Percentiles rank a stretch among this genome's conserved stretches.
phyloP scores from a whole-genome alignment of 2,888 invertebrate genomes.

The Cryptocheilus praepositus region DNA sequence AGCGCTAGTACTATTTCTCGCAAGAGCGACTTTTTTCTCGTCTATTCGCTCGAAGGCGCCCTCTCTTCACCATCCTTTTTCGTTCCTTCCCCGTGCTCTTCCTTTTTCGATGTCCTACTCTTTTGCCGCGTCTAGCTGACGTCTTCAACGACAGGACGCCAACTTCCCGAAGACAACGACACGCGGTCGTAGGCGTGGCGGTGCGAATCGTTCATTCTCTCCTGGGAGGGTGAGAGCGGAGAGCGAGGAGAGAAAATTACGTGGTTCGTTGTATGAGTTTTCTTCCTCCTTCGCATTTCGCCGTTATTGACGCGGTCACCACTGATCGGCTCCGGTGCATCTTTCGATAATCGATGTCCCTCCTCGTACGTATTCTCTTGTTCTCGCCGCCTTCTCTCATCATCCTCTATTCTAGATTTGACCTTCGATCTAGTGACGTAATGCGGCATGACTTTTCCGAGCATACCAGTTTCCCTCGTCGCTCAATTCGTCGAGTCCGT shows the following conservation, averaged over 20 bases:
- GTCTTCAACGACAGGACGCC: slow-evolving; percentile 5
- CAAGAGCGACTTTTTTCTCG: slow-evolving; percentile 28
- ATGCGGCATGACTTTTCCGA: too few relatives aligned
- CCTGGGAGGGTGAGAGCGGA: slow-evolving; percentile 4
- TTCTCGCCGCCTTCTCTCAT: neutral
- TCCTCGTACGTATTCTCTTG: neutral
- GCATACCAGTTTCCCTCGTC: too few relatives aligned
- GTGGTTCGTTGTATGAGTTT: slow-evolving; percentile 9
- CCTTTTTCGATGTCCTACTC: neutral
- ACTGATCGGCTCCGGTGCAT: neutral
- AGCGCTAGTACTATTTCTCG: slow-evolving; percentile 9
- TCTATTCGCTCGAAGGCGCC: neutral
- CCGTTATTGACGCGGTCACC: neutral
- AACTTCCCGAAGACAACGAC: slow-evolving; percentile 20
- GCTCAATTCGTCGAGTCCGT: too few relatives aligned
- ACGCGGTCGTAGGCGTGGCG: slow-evolving; percentile 38
- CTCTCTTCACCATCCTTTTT: neutral
- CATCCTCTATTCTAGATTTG: slow-evolving; percentile 1
- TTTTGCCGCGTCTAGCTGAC: neutral
- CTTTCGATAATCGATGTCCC: neutral
- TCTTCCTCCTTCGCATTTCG: slow-evolving; percentile 2
- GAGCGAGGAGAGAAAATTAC: slow-evolving; percentile 11
- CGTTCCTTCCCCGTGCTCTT: neutral
- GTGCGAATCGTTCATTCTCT: slow-evolving; percentile 30
- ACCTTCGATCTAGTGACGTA: too few relatives aligned